These are phyloP conservation scores for Vombatus ursinus DNA, from an alignment of 2,113 vertebrate genomes.

Conservation along the genomic window DNA sequence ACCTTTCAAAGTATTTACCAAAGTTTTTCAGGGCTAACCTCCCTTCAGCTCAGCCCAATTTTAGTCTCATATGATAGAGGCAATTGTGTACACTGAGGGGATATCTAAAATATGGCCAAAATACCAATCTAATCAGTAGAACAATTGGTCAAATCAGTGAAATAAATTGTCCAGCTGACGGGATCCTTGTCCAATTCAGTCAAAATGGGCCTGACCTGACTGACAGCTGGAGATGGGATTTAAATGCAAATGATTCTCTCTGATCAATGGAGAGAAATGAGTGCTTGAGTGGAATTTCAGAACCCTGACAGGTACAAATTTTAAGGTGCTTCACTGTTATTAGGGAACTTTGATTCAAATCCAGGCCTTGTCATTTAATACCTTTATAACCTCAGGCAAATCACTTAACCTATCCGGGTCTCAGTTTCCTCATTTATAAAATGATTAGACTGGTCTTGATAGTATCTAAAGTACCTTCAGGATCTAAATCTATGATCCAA, in stretches of 20 bases:
- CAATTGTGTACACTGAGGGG: conserved; percentile 38
- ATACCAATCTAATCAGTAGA: conserved; percentile 20
- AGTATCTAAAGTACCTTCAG: not conserved
- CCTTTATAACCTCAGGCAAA: not conserved
- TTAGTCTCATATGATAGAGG: not conserved
- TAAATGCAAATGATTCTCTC: not conserved
- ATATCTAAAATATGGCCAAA: conserved; percentile 4
- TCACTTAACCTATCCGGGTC: not conserved
- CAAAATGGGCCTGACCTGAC: not conserved
- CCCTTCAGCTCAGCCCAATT: conserved; percentile 17
- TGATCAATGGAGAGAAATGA: not conserved
- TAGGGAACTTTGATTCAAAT: not conserved
- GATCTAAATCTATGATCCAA: not conserved
- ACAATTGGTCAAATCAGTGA: conserved; percentile 13
- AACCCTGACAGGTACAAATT: not conserved
- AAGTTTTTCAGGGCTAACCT: not conserved
- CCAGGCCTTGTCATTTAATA: not conserved
- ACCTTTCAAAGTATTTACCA: not conserved
- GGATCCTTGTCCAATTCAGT: not conserved
- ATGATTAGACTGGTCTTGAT: not conserved
- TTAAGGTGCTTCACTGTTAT: not conserved
- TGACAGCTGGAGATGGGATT: not conserved
- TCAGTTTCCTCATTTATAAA: not conserved
- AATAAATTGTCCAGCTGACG: conserved; percentile 34
- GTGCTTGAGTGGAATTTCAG: not conserved